Evolutionary conservation across 2,888 invertebrate genomes (phyloP), one percentile per base, ranked within the genome.

Genomic region (Odontomyia ornata): DNA sequence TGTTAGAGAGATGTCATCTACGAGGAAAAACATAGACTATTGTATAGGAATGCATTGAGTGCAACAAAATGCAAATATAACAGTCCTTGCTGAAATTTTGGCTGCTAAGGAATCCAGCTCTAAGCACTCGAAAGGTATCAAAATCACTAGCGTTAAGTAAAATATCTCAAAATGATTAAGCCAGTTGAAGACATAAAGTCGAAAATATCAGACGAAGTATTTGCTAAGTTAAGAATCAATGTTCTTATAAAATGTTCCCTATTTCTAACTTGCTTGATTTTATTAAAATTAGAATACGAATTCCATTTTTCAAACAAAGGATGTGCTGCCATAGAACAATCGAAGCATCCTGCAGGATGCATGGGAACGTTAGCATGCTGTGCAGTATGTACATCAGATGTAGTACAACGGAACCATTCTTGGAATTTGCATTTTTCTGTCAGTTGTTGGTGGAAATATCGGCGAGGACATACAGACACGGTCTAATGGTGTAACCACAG

Each of bases 401-500:
- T 23, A 28, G 64, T 4, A 1, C 64, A 25, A 52, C 52, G 3
- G 15, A 52, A 13, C 11, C 67, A 43, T 67, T 43, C 43, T 43
- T 21, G 67, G 43, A 67, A 67, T 67, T 67, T 67, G 43, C 67
- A 67, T 67, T 36, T 67, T 67, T 67, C 36, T 67, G 67, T 67
- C 67, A 43, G 21, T 67, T 43, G 67, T 18, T 67, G 46, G 67
- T 67, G n/a, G 30, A 25, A 36, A 43, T 30, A 67, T 43, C 28
- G 67, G 18, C 43, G 30, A 36, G 67, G 43, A 67, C 57, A 60
- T 43, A 43, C 43, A 67, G 67, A 36, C 43, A 36, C 21, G 67
- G 43, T 67, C n/a, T 67, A 67, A 30, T 60, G 57, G 57, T 60
- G 57, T 60, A 60, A 60, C 57, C 57, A 23, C 57, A 21, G 57